Conservation (phyloP, 1,140 invertebrate genomes). For the Oedothorax gibbosus region DNA sequence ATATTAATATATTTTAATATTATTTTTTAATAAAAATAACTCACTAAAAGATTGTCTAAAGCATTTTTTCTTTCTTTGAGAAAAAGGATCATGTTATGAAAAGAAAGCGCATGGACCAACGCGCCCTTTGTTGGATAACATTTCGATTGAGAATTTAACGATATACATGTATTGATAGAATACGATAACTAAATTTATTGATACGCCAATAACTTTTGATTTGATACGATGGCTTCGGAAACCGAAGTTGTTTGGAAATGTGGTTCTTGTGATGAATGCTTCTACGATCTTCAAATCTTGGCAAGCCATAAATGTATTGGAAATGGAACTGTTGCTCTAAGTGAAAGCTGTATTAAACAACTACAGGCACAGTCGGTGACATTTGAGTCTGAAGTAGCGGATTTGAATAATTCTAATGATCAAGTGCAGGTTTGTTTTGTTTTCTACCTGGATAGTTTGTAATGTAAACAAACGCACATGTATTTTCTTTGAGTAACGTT, state of each 20-base stretch:
- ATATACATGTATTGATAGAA: conserved; percentile 31
- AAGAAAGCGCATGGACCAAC: background rate
- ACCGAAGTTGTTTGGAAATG: conserved; percentile 56
- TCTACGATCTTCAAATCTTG: conserved; percentile 54
- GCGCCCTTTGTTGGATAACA: conserved; percentile 17
- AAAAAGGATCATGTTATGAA: too few species aligned
- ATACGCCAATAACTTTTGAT: conserved; percentile 45
- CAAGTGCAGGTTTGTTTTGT: conserved; percentile 49
- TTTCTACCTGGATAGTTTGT: too few species aligned
- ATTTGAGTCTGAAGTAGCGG: conserved; percentile 7
- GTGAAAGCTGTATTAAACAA: conserved; percentile 49
- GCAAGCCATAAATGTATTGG: conserved; percentile 59
- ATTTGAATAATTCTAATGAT: conserved; percentile 45
- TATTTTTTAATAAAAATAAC: too few species aligned
- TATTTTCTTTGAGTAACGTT: background rate
- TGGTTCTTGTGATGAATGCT: conserved; percentile 56
- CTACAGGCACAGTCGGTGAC: conserved; percentile 33
- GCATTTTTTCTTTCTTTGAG: too few species aligned
- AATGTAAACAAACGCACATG: conserved; percentile 57
- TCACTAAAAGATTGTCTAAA: too few species aligned
- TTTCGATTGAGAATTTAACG: conserved; percentile 51
- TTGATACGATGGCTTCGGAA: conserved; percentile 57
- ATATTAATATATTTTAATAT: too few species aligned
- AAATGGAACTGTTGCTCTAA: conserved; percentile 36
- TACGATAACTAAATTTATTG: conserved; percentile 15